Percentiles rank a stretch among this genome's conserved stretches.
Conservation (phyloP, 2,888 invertebrate species). For the Blomia tropicalis region DNA sequence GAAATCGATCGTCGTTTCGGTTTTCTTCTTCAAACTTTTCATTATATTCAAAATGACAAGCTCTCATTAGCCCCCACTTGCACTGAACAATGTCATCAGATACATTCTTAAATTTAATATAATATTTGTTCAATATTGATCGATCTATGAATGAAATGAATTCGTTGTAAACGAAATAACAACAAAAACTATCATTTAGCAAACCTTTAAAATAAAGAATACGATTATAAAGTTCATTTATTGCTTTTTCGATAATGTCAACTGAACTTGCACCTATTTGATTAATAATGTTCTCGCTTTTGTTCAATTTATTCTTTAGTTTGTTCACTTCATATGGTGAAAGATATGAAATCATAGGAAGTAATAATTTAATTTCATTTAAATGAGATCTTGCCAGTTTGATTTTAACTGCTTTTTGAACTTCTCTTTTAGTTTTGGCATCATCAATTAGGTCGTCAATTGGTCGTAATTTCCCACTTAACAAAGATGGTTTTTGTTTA, state of each 20-base stretch:
- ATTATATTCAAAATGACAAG: conserved; percentile 1
- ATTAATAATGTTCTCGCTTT: neutral
- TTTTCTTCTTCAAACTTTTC: neutral
- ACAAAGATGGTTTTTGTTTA: neutral
- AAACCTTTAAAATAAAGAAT: neutral
- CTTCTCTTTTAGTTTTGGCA: neutral
- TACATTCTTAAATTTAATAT: neutral
- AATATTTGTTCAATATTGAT: neutral
- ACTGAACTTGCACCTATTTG: neutral
- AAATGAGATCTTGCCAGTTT: neutral
- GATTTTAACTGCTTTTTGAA: neutral
- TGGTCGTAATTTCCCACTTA: neutral
- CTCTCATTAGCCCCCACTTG: neutral
- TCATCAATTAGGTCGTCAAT: neutral
- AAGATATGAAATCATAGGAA: too few relatives aligned
- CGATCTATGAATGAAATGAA: neutral
- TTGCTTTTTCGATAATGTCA: neutral
- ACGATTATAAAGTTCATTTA: neutral
- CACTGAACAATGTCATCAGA: neutral
- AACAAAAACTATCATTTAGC: neutral
- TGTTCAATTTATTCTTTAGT: neutral
- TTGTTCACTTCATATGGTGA: too few relatives aligned
- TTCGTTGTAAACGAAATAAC: too few relatives aligned
- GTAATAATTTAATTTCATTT: neutral
- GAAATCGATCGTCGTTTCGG: neutral